phyloP scores from a whole-genome alignment of 2,888 invertebrate species.

The Drosophila algonquin region DNA sequence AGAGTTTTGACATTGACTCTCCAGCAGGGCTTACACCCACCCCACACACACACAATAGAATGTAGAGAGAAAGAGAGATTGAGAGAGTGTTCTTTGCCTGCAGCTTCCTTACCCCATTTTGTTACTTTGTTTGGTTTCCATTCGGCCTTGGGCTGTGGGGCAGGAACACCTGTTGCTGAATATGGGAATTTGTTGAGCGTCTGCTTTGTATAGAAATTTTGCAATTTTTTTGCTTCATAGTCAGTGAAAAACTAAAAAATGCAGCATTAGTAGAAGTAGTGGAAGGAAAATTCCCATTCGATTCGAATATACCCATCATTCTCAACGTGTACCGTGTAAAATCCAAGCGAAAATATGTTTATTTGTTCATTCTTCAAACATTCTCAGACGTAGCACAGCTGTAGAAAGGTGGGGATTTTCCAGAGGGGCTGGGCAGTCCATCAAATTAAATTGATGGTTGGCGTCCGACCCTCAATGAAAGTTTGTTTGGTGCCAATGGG shows the following conservation, averaged over 20 bases:
- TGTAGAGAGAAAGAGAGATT: background rate
- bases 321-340: slow-evolving; percentile 14
- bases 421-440: slow-evolving; percentile 15
- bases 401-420: slow-evolving; percentile 8
- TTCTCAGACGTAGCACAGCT: slow-evolving; percentile 19
- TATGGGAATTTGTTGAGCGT: background rate
- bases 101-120: slow-evolving; percentile 35
- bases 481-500: slow-evolving; percentile 35
- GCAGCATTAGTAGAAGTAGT: too few relatives aligned
- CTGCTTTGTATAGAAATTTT: slow-evolving; percentile 4
- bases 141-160: slow-evolving; percentile 18
- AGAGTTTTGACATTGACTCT: slow-evolving; percentile 45
- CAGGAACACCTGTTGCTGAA: slow-evolving; percentile 33
- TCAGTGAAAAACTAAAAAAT: too few relatives aligned
- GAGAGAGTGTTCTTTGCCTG: slow-evolving; percentile 9
- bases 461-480: slow-evolving; percentile 12
- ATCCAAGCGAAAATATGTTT: slow-evolving; percentile 43
- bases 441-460: slow-evolving; percentile 26
- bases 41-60: background rate
- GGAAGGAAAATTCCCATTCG: background rate
- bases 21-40: slow-evolving; percentile 1
- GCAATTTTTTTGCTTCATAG: background rate
- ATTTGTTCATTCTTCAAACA: slow-evolving; percentile 61
- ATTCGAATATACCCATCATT: slow-evolving; percentile 7
- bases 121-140: slow-evolving; percentile 18